Base-by-base conservation (phyloP, 2,113 vertebrate genomes). In the Pterocles burchelli region DNA sequence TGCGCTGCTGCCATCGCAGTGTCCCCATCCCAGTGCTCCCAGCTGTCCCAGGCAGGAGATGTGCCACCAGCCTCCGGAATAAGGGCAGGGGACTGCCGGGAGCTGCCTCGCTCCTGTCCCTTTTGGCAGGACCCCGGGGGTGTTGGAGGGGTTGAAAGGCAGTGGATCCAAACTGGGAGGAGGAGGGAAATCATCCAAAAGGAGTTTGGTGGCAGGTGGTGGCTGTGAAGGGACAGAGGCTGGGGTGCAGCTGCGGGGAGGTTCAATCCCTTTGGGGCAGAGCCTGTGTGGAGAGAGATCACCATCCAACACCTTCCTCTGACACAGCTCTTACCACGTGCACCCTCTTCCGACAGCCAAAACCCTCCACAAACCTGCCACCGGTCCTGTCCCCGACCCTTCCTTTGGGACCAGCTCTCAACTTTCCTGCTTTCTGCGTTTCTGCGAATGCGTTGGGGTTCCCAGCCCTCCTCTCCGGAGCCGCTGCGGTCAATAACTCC, bases 281-380 rank as follows among this genome's bases (percentile, higher is more conserved):
- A 5, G 31, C 59, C 25, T 4, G 6, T 4, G 0, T 0, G 0
- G 24, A 29, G n/a, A 49, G 24, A 28, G 6, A 5, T 2, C 7
- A 1, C 29, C 36, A 12, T 2, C 41, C 78, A 48, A 2, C 71
- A 55, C 38, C 74, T 46, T 25, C 54, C 82, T 48, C 73, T 22
- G 34, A 13, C 72, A 6, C 1, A 5, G 45, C 48, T 57, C 12
- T 1, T 6, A 1, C 2, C 61, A 0, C 1, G 31, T 25, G 58
- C 58, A 2, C n/a, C 68, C 25, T n/a, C 22, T 72, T 16, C 71
- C 48, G 2, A 6, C 13, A 46, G n/a, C 57, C 38, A 7, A 34
- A 73, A 9, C 4, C 58, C 21, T 4, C 49, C 2, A 1, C 5
- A 24, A 49, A 48, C 46, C 7, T 10, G 29, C 81, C 8, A 2